Evolutionary conservation across 2,888 invertebrate genomes (phyloP).

Genomic region (Autographa pulchrina): DNA sequence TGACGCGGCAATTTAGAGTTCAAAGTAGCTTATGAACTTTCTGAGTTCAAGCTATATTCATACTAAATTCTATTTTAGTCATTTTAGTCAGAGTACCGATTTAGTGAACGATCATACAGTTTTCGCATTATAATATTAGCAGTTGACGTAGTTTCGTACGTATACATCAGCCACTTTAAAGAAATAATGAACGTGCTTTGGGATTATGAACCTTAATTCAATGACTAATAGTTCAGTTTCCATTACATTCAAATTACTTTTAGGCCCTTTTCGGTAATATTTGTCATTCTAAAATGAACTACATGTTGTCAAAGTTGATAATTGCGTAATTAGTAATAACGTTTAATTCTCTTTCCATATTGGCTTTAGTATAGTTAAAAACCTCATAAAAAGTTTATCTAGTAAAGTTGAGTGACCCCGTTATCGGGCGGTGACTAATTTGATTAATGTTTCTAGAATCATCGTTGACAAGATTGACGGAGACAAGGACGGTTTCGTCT

Average conservation of each 20-base stretch:
- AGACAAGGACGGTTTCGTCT: slow-evolving; percentile 94
- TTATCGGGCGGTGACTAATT: slow-evolving; percentile 55
- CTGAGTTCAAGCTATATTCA: background rate
- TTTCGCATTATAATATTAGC: background rate
- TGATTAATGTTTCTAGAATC: slow-evolving; percentile 88
- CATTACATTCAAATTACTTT: too few relatives aligned
- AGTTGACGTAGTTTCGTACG: background rate
- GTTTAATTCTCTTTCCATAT: too few relatives aligned
- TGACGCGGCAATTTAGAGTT: background rate
- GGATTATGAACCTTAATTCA: too few relatives aligned
- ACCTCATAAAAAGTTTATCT: slow-evolving; percentile 32
- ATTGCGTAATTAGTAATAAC: too few relatives aligned
- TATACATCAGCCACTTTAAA: too few relatives aligned
- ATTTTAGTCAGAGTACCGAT: background rate
- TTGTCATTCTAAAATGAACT: too few relatives aligned
- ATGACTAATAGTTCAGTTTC: too few relatives aligned
- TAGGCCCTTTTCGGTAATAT: too few relatives aligned
- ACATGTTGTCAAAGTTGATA: too few relatives aligned
- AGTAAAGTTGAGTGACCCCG: slow-evolving; percentile 58
- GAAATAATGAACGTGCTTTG: too few relatives aligned
- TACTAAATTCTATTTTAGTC: background rate
- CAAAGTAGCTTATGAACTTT: background rate
- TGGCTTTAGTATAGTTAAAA: too few relatives aligned
- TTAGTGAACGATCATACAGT: background rate
- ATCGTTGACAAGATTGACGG: slow-evolving; percentile 98